Conservation (phyloP, 2,888 invertebrate species). For the Eupithecia tripunctaria region DNA sequence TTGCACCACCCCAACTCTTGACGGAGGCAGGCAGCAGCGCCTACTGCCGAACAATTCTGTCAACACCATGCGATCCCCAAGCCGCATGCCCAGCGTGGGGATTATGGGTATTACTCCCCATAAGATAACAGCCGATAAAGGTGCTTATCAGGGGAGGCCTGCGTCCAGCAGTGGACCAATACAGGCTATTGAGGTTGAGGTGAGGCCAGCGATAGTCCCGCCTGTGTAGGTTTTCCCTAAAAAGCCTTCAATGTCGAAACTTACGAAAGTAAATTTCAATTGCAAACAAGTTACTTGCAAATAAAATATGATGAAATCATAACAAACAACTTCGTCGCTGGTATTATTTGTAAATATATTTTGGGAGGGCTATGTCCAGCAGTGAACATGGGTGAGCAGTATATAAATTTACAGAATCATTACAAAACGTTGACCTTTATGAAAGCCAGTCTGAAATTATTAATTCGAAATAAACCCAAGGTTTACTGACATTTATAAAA, state of each 20-base stretch:
- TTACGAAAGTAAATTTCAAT: background rate
- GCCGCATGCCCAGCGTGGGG: too few species aligned
- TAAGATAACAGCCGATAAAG: too few species aligned
- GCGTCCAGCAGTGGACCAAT: too few species aligned
- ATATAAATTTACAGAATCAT: background rate
- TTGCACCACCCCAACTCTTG: too few species aligned
- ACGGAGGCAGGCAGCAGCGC: too few species aligned
- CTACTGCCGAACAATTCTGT: too few species aligned
- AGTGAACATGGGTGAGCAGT: background rate
- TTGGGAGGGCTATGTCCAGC: background rate
- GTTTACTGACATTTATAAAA: background rate
- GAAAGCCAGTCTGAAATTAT: background rate
- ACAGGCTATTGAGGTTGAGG: too few species aligned
- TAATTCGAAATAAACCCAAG: constrained; percentile 2
- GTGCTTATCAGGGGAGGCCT: too few species aligned
- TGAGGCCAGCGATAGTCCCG: background rate
- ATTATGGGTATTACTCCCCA: too few species aligned
- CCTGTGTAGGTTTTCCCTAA: background rate
- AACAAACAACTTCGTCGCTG: background rate
- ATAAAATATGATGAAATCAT: background rate
- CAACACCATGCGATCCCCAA: too few species aligned
- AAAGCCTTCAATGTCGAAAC: background rate
- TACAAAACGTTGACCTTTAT: constrained; percentile 2
- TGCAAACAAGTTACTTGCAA: background rate
- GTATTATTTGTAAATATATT: background rate